Percentiles rank a stretch among this genome's conserved stretches.
Evolutionary conservation across 2,888 invertebrate species (phyloP).

Genomic region (Globia sparganii): DNA sequence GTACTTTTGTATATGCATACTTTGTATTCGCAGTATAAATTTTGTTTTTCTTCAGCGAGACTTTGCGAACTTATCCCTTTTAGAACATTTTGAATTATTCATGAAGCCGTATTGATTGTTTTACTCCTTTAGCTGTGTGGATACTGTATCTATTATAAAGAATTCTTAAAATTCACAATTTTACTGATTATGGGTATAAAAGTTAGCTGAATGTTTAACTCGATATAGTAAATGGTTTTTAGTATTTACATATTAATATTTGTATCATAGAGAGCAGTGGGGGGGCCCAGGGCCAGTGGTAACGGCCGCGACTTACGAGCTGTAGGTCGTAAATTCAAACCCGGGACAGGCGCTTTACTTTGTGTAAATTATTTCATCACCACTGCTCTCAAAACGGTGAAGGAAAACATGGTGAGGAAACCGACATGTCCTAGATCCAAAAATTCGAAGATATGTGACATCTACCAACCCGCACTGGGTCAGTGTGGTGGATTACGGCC

Average conservation of each 20-base stretch:
- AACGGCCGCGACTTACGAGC: too few relatives aligned
- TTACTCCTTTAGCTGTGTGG: slow-evolving; percentile 28
- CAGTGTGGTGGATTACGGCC: too few relatives aligned
- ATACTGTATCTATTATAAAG: background rate
- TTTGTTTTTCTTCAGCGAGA: slow-evolving; percentile 55
- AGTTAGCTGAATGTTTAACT: background rate
- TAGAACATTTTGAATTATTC: slow-evolving; percentile 59
- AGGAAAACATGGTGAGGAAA: too few relatives aligned
- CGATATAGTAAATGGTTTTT: background rate
- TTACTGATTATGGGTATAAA: background rate
- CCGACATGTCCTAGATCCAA: too few relatives aligned
- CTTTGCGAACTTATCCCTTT: slow-evolving; percentile 57
- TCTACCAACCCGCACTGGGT: too few relatives aligned
- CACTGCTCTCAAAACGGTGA: too few relatives aligned
- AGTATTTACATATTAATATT: background rate
- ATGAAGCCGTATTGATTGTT: slow-evolving; percentile 58
- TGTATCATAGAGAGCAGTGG: too few relatives aligned
- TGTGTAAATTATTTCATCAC: too few relatives aligned
- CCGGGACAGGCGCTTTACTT: too few relatives aligned
- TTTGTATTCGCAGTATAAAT: slow-evolving; percentile 54
- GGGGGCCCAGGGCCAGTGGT: too few relatives aligned
- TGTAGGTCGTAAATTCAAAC: too few relatives aligned
- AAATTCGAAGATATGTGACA: too few relatives aligned
- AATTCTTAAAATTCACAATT: background rate
- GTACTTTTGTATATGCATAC: slow-evolving; percentile 31